Evolutionary conservation across 1,140 invertebrate species (phyloP).

Genomic region (Teleogryllus occipitalis): DNA sequence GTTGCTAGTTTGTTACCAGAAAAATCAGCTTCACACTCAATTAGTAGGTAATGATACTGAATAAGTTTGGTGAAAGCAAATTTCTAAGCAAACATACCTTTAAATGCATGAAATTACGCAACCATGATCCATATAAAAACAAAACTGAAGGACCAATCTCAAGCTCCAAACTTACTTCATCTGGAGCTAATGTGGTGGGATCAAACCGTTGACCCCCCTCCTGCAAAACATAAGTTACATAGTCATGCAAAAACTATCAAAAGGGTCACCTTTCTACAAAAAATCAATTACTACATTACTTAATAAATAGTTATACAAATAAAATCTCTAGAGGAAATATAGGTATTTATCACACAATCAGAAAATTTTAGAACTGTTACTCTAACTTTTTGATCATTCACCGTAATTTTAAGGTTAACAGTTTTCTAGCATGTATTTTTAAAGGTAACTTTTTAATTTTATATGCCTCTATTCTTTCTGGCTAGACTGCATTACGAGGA

Average conservation of each 20-base stretch:
- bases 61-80: background rate
- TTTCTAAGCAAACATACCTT: conserved; percentile 45
- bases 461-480: too few species aligned
- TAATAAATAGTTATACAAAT: background rate
- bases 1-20: background rate
- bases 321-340: background rate
- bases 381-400: too few species aligned
- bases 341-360: too few species aligned
- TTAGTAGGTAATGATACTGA: background rate
- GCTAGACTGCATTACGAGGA: too few species aligned
- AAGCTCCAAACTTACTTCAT: conserved; percentile 81
- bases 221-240: conserved; percentile 29
- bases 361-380: too few species aligned
- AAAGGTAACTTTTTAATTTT: too few species aligned
- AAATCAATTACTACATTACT: background rate
- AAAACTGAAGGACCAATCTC: conserved; percentile 89
- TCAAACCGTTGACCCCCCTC: conserved; percentile 71
- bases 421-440: too few species aligned
- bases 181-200: conserved; percentile 69
- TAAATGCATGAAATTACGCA: conserved; percentile 80
- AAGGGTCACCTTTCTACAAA: background rate
- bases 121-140: conserved; percentile 79
- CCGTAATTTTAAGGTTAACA: too few species aligned
- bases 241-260: background rate
- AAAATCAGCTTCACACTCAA: background rate